Percentiles rank a stretch among this genome's conserved stretches.
These are phyloP conservation scores for Vollenhovia emeryi DNA, from an alignment of 1,140 invertebrate species.

Conservation along the genomic window DNA sequence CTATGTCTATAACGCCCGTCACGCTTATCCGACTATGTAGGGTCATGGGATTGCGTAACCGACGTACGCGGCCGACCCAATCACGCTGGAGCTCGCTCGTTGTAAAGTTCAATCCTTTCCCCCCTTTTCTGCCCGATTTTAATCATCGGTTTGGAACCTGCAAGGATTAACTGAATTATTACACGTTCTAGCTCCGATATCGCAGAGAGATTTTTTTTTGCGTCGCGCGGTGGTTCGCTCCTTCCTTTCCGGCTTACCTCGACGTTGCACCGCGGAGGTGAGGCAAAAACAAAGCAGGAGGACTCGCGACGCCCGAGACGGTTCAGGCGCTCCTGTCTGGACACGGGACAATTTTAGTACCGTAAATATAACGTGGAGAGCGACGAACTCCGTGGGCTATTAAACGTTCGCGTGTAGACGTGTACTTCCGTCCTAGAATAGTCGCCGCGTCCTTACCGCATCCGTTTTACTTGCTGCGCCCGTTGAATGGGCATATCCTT, in stretches of 20 bases:
- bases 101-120: conserved; percentile 11
- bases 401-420: background rate
- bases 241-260: background rate
- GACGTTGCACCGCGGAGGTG: too few species aligned
- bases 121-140: conserved; percentile 4
- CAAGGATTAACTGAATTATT: background rate
- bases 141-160: background rate
- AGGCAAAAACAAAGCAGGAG: background rate
- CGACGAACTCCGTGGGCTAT: conserved; percentile 23
- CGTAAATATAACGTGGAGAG: conserved; percentile 8
- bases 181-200: background rate
- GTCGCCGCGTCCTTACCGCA: background rate
- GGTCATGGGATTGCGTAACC: conserved; percentile 31
- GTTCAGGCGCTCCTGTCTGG: background rate
- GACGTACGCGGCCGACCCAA: background rate
- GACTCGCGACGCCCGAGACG: background rate
- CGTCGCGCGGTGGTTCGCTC: background rate
- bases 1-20: conserved; percentile 35
- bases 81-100: background rate
- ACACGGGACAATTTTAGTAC: conserved; percentile 19
- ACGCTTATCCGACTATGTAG: conserved; percentile 47
- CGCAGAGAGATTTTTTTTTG: background rate
- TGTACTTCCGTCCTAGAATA: conserved; percentile 24
- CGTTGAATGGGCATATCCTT: background rate
- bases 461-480: background rate